Conservation (phyloP, 1,140 invertebrate genomes). For the Globodera rostochiensis region DNA sequence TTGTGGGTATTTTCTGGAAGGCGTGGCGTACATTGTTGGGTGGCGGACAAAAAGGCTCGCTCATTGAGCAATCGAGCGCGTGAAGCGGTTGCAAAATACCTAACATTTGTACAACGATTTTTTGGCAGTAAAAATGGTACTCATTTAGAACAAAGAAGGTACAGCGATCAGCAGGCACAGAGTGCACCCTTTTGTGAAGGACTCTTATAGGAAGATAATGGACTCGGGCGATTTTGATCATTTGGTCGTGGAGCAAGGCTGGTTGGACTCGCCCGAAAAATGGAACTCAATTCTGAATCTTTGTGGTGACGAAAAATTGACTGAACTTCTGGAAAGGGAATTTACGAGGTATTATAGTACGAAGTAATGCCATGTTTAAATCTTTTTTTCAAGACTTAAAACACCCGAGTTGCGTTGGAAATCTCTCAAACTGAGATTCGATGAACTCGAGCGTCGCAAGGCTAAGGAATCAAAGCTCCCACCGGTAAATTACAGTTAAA, state of each 20-base stretch:
- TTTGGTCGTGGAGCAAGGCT: conserved; percentile 55
- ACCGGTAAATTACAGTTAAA: conserved; percentile 6
- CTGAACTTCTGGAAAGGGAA: conserved; percentile 25
- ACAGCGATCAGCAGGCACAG: conserved; percentile 21
- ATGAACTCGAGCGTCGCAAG: conserved; percentile 30
- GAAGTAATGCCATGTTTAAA: background rate
- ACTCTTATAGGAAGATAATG: conserved; percentile 48
- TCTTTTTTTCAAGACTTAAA: conserved; percentile 17
- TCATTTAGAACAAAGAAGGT: conserved; percentile 57
- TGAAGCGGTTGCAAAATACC: conserved; percentile 83
- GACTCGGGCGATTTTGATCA: conserved; percentile 48
- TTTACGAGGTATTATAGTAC: conserved; percentile 31
- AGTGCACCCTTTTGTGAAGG: conserved; percentile 45
- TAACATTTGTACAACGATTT: conserved; percentile 68
- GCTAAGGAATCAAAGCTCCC: conserved; percentile 3
- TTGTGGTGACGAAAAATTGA: conserved; percentile 43
- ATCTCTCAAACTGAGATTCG: conserved; percentile 35
- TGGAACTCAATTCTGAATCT: conserved; percentile 40
- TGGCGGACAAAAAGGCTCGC: conserved; percentile 83
- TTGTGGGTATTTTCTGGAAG: conserved; percentile 95
- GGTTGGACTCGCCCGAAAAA: conserved; percentile 47
- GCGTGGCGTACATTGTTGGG: conserved; percentile 95
- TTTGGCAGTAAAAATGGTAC: background rate
- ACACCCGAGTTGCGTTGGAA: conserved; percentile 30
- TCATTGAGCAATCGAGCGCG: conserved; percentile 73